Evolutionary conservation across 2,797 vertebrate genomes (phyloP).

Genomic region (Cryptoprocta ferox): DNA sequence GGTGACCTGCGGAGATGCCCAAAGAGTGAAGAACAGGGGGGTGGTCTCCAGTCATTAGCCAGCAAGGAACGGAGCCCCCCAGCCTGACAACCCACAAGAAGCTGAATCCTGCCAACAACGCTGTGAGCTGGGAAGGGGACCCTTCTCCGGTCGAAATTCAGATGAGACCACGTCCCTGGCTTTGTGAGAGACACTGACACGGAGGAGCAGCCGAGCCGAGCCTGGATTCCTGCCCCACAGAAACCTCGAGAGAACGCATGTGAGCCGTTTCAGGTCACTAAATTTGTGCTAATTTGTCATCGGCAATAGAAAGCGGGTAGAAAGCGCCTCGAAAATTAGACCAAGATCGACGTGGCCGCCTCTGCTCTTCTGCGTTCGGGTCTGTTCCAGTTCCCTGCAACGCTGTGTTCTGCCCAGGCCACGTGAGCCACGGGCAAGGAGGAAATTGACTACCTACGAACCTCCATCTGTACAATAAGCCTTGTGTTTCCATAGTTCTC

Average conservation of each 20-base stretch:
- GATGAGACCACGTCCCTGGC: background rate
- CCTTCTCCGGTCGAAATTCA: background rate
- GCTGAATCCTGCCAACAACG: background rate
- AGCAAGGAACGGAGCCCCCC: too few species aligned
- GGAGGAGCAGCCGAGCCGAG: background rate
- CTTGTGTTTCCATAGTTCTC: background rate
- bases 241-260: background rate
- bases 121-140: background rate
- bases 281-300: background rate
- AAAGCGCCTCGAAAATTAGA: background rate
- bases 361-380: accelerated
- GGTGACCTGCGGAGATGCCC: background rate
- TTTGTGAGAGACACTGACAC: background rate
- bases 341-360: background rate
- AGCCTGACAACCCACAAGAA: background rate
- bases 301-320: background rate
- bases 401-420: background rate
- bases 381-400: background rate
- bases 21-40: background rate
- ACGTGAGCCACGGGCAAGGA: background rate
- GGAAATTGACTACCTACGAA: background rate
- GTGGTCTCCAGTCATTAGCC: background rate
- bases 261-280: background rate
- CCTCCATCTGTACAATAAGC: accelerated
- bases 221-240: background rate